phyloP scores from a whole-genome alignment of 2,113 vertebrate genomes.

The Microtus montanus region DNA sequence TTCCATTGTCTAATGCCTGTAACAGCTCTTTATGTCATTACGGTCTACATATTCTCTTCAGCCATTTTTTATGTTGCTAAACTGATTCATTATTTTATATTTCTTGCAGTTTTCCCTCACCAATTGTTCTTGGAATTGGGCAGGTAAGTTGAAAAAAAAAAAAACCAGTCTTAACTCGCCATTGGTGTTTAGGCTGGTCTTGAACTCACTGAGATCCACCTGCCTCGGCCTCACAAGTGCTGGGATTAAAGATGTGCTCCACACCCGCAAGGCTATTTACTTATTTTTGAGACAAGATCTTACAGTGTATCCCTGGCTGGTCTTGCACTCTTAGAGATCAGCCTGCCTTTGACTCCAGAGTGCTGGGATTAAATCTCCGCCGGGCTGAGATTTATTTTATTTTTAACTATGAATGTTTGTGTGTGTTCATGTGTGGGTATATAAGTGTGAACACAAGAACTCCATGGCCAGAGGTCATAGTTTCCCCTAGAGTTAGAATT shows the following conservation, averaged over 20 bases:
- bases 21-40: neutral
- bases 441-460: neutral
- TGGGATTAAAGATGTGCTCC: no score
- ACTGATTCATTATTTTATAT: constrained; percentile 65
- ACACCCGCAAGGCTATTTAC: no score
- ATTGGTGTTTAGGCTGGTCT: neutral
- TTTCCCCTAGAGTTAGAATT: no score
- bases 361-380: neutral
- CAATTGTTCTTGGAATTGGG: constrained; percentile 87
- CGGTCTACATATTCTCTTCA: neutral
- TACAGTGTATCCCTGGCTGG: neutral
- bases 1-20: neutral
- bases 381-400: neutral
- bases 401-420: neutral
- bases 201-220: no score
- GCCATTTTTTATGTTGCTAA: constrained; percentile 33
- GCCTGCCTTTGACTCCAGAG: neutral
- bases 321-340: neutral
- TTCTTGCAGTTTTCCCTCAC: constrained; percentile 84
- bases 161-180: constrained; percentile 11
- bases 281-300: neutral
- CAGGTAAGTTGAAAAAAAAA: constrained; percentile 83
- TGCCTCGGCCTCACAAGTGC: no score
- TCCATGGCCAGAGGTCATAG: neutral
- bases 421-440: neutral